Evolutionary conservation across 1,140 invertebrate species (phyloP), one percentile per base, ranked within the genome.

Genomic region (Diploscapter pachys): DNA sequence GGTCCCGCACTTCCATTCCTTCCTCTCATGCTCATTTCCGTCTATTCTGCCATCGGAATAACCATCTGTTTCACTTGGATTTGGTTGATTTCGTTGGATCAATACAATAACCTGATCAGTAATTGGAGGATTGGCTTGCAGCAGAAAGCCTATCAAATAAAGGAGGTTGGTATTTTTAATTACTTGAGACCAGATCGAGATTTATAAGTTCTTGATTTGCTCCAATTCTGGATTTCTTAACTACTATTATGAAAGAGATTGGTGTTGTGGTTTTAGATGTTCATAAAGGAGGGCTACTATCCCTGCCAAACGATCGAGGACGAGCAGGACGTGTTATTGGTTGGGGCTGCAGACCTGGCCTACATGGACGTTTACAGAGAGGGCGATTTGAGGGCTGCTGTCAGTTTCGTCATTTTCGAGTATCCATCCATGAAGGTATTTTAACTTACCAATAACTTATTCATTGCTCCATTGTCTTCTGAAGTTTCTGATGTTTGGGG

Each of bases 1-100:
- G 82, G 88, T 53, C 87, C 89, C 63, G 89, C 82, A 80, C 88
- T 92, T 73, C 93, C 92, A 63, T 98, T 97, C 87, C 83, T 97
- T 80, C 93, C 93, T 6, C 85, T 96, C 6, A 89, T 96, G 87
- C 77, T 94, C 31, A 95, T 91, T 0, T 96, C 94, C 0, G 88
- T 92, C 4, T 96, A 96, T 86, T 94, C 92, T 86, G 88, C 71
- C n/a, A 52, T 75, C n/a, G 71, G 63, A 13, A n/a, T 79, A 11
- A 52, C 67, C 4, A 13, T 0, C 3, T 13, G 65, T 54, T 74
- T 67, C 59, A n/a, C 71, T 2, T 69, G 78, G 4, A 61, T 78
- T n/a, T 50, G 75, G n/a, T 72, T 11, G 53, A 6, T 54, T 9
- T 55, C 69, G 4, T 68, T 78, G 13, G 13, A 13, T 4, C 63